Conservation (phyloP, 2,797 vertebrate species). For the Eulemur mongoz region DNA sequence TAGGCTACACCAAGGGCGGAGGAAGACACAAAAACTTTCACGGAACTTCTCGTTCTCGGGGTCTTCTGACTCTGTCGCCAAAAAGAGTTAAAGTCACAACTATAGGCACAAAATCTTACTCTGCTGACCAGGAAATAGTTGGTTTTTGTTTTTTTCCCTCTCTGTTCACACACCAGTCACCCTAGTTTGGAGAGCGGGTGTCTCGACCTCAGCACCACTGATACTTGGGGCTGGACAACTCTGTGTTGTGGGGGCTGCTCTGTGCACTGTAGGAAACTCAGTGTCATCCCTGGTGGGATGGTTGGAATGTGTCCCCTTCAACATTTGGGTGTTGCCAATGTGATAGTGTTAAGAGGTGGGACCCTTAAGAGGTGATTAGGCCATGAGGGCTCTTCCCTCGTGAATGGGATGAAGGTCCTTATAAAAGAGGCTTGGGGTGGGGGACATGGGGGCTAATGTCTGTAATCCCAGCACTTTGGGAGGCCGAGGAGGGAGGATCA, state of each 20-base stretch:
- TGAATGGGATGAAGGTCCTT: neutral
- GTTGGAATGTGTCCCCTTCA: neutral
- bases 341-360: neutral
- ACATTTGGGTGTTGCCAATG: neutral
- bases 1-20: accelerated
- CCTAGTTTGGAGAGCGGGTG: neutral
- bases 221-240: too few species aligned
- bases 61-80: neutral
- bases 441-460: neutral
- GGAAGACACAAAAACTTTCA: neutral
- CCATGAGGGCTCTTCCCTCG: too few species aligned
- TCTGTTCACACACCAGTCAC: neutral
- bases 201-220: neutral
- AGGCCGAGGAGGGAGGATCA: neutral
- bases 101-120: neutral
- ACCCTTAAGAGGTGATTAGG: too few species aligned
- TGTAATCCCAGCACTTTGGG: neutral
- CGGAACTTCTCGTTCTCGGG: neutral
- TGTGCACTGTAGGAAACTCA: neutral
- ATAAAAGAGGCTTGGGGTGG: neutral
- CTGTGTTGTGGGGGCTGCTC: neutral
- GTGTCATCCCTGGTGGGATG: neutral
- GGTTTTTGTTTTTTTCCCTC: neutral
- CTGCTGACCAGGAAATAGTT: neutral
- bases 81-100: neutral